phyloP scores from a whole-genome alignment of 2,113 vertebrate genomes.

The Lamprotornis superbus region DNA sequence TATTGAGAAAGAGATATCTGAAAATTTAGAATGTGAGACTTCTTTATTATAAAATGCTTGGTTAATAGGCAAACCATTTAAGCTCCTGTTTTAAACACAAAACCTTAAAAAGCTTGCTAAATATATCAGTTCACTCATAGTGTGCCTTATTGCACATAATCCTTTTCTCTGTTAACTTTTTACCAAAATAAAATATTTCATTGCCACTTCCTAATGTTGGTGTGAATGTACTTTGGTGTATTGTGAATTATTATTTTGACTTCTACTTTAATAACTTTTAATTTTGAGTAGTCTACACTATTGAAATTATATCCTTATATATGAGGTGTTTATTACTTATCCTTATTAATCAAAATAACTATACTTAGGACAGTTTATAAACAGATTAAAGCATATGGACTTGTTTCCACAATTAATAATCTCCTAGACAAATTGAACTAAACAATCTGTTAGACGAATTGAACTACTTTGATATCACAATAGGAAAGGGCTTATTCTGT shows the following conservation, averaged over 20 bases:
- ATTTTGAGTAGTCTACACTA: not conserved
- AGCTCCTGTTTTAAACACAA: not conserved
- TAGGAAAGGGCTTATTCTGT: not conserved
- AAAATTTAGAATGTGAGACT: not conserved
- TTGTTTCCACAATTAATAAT: not conserved
- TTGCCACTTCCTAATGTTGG: not conserved
- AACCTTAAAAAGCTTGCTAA: not conserved
- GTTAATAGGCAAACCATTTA: not conserved
- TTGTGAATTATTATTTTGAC: not conserved
- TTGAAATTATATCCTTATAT: not conserved
- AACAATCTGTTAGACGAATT: not conserved
- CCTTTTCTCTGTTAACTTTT: not conserved
- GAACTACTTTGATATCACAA: not conserved
- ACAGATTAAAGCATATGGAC: not conserved
- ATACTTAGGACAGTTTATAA: conserved; percentile 16
- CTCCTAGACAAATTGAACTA: not conserved
- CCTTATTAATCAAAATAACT: not conserved
- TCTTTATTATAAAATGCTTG: not conserved
- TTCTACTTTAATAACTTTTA: not conserved
- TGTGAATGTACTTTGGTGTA: not conserved
- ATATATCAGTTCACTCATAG: not conserved
- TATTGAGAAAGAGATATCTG: not conserved
- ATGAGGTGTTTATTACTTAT: not conserved
- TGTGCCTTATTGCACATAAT: not conserved
- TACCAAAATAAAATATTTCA: not conserved